Percentiles rank a stretch among this genome's conserved stretches.
phyloP scores from a whole-genome alignment of 2,797 vertebrate species.

The Chaunax sp. region DNA sequence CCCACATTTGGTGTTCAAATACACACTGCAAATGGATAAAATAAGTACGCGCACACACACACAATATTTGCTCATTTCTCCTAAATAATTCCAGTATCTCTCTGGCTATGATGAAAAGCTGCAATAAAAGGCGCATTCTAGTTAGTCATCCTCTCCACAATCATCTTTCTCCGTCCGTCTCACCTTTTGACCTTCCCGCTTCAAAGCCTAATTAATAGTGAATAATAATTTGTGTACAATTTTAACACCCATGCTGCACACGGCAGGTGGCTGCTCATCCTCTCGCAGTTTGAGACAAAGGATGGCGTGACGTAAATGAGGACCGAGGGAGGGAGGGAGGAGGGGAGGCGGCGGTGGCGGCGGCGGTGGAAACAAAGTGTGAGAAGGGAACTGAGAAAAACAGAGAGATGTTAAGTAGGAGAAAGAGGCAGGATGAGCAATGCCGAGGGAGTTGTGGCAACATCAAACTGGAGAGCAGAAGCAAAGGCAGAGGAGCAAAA shows the following conservation, averaged over 20 bases:
- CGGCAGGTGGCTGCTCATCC: constrained; percentile 58
- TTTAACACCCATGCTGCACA: constrained; percentile 58
- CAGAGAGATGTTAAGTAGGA: constrained; percentile 36
- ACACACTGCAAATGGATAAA: constrained; percentile 34
- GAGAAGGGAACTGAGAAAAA: constrained; percentile 20
- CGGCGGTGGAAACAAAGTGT: constrained; percentile 22
- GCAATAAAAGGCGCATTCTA: constrained; percentile 40
- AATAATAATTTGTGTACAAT: constrained; percentile 63
- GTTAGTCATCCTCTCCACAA: constrained; percentile 16
- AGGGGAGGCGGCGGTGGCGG: neutral
- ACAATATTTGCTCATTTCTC: constrained; percentile 39
- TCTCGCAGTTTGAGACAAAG: constrained; percentile 63
- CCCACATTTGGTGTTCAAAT: constrained; percentile 22
- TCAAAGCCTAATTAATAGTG: constrained; percentile 61
- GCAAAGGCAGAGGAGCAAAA: constrained; percentile 33
- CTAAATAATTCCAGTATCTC: constrained; percentile 32
- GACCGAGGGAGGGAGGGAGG: constrained; percentile 41
- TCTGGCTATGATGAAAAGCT: constrained; percentile 49
- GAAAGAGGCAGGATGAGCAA: constrained; percentile 38
- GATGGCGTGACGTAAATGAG: constrained; percentile 67
- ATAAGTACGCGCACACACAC: constrained; percentile 1
- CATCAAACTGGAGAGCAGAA: constrained; percentile 41
- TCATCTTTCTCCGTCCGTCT: constrained; percentile 17
- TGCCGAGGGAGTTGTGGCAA: constrained; percentile 30
- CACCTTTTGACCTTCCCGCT: constrained; percentile 56